Percentiles rank a stretch among this genome's conserved stretches.
Conservation (phyloP, 2,888 invertebrate species). For the Creontiades dilutus region DNA sequence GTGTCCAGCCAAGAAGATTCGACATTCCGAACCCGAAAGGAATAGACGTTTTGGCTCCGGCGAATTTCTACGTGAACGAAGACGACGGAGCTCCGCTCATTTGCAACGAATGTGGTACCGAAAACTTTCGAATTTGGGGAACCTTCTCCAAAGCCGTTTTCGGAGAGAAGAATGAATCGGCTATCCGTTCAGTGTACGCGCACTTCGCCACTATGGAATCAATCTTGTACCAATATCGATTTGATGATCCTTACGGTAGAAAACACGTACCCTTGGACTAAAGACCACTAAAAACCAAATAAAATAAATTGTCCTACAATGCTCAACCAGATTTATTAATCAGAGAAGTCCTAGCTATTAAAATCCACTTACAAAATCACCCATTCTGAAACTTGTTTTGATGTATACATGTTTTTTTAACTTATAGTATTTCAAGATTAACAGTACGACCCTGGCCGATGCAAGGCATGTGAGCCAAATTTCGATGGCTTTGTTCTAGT, state of each 20-base stretch:
- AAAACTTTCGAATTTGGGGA: neutral
- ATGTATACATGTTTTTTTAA: too few relatives aligned
- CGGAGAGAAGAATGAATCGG: neutral
- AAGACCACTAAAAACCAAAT: too few relatives aligned
- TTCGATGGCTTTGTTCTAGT: too few relatives aligned
- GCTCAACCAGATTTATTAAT: too few relatives aligned
- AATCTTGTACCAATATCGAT: neutral
- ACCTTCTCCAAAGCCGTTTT: neutral
- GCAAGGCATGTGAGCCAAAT: too few relatives aligned
- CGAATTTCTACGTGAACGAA: neutral
- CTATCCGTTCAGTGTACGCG: neutral
- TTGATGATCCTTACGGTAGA: neutral
- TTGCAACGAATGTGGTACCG: neutral
- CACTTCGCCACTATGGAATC: constrained; percentile 1
- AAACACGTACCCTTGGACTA: neutral
- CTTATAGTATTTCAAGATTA: too few relatives aligned
- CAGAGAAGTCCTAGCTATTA: too few relatives aligned
- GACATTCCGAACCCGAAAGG: neutral
- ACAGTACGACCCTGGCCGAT: too few relatives aligned
- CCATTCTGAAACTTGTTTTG: too few relatives aligned
- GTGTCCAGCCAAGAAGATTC: neutral
- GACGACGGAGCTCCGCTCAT: constrained; percentile 1
- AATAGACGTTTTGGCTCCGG: neutral
- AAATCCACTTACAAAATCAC: too few relatives aligned
- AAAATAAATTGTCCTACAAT: too few relatives aligned